Evolutionary conservation across 2,113 vertebrate species (phyloP).

Genomic region (Ameiurus melas): DNA sequence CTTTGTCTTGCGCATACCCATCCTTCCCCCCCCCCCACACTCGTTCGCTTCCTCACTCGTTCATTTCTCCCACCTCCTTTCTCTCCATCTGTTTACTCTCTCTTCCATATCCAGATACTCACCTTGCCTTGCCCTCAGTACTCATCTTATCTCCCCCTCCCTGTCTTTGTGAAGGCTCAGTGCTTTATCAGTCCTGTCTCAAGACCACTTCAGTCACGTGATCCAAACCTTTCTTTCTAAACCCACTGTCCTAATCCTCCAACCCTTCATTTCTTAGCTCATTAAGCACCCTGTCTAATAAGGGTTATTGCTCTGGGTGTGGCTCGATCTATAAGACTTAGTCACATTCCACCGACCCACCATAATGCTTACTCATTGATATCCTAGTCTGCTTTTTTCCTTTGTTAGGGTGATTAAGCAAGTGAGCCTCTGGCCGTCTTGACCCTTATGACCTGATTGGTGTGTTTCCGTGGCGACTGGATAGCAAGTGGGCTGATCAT

Average conservation of each 20-base stretch:
- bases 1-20: neutral
- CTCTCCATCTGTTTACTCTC: conserved; percentile 32
- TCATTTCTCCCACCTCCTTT: conserved; percentile 34
- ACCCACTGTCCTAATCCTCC: conserved; percentile 28
- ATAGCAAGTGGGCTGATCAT: conserved; percentile 67
- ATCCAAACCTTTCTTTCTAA: conserved; percentile 35
- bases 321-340: conserved; percentile 36
- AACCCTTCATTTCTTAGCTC: conserved; percentile 48
- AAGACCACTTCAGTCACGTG: conserved; percentile 53
- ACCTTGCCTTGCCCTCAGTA: conserved; percentile 30
- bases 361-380: conserved; percentile 43
- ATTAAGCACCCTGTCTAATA: conserved; percentile 35
- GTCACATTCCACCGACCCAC: conserved; percentile 52
- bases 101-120: conserved; percentile 23
- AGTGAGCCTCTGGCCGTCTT: conserved; percentile 62
- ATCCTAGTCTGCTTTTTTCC: conserved; percentile 36
- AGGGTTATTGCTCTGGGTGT: conserved; percentile 53
- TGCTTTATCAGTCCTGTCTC: conserved; percentile 42
- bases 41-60: neutral
- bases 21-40: neutral
- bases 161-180: conserved; percentile 31
- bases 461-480: conserved; percentile 69
- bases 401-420: conserved; percentile 68
- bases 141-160: conserved; percentile 8
- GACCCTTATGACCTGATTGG: conserved; percentile 70